phyloP scores from a whole-genome alignment of 2,113 vertebrate genomes.

The Semicossyphus pulcher region DNA sequence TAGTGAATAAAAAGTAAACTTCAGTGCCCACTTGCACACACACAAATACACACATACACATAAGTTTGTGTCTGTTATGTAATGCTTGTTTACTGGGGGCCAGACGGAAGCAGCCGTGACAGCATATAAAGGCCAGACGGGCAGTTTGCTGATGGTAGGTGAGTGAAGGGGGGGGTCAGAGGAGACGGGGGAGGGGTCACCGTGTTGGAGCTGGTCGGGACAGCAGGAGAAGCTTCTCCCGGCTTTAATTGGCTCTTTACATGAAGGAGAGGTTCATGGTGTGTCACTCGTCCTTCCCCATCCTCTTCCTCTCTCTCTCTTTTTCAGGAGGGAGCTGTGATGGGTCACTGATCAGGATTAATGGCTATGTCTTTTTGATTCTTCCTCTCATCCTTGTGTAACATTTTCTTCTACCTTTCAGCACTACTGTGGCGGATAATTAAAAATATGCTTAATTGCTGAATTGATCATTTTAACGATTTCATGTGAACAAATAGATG shows the following conservation, averaged over 20 bases:
- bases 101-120: constrained; percentile 32
- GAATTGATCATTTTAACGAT: constrained; percentile 19
- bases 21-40: constrained; percentile 36
- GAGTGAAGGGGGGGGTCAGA: constrained; percentile 31
- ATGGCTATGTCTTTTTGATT: constrained; percentile 55
- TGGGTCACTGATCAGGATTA: constrained; percentile 75
- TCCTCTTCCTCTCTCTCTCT: constrained; percentile 16
- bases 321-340: constrained; percentile 47
- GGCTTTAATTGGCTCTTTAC: constrained; percentile 76
- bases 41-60: constrained; percentile 5
- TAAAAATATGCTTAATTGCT: constrained; percentile 18
- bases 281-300: constrained; percentile 54
- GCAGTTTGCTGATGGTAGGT: constrained; percentile 50
- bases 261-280: constrained; percentile 60
- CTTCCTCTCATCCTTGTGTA: constrained; percentile 8
- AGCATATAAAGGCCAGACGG: constrained; percentile 24
- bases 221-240: constrained; percentile 61
- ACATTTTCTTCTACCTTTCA: background rate
- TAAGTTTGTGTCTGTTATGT: constrained; percentile 45
- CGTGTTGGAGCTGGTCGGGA: constrained; percentile 44
- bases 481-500: constrained; percentile 20
- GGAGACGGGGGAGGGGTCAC: constrained; percentile 41
- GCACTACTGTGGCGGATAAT: background rate
- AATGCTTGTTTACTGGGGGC: constrained; percentile 58
- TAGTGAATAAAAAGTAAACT: constrained; percentile 47